Evolutionary conservation across 2,797 vertebrate genomes (phyloP).

Genomic region (Helicolenus hilgendorfi): DNA sequence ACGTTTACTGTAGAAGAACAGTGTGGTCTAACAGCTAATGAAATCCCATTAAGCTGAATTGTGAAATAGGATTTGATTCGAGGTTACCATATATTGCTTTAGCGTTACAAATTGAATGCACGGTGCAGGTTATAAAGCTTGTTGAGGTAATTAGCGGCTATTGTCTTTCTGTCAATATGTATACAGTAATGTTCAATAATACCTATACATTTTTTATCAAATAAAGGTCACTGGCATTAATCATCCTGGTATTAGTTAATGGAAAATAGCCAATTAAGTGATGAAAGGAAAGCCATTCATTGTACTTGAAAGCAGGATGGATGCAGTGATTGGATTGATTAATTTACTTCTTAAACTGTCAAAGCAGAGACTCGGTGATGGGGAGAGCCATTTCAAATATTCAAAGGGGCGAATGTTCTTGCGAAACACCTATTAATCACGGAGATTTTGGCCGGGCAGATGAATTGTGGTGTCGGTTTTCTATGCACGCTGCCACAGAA

Average conservation of each 20-base stretch:
- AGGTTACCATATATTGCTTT: slow-evolving; percentile 22
- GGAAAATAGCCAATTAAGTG: slow-evolving; percentile 75
- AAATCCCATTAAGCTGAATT: slow-evolving; percentile 32
- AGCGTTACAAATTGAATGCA: slow-evolving; percentile 16
- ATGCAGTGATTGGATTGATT: slow-evolving; percentile 82
- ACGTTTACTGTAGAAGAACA: slow-evolving; percentile 1
- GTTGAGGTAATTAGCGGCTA: slow-evolving; percentile 46
- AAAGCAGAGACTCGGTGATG: slow-evolving; percentile 77
- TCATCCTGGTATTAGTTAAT: slow-evolving; percentile 77
- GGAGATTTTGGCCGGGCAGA: slow-evolving; percentile 81
- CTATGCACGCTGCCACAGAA: slow-evolving; percentile 81
- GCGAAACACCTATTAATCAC: slow-evolving; percentile 90
- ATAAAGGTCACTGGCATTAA: slow-evolving; percentile 76
- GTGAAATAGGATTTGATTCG: slow-evolving; percentile 39
- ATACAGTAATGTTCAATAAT: slow-evolving; percentile 55
- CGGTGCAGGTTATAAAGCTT: slow-evolving; percentile 20
- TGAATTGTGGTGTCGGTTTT: slow-evolving; percentile 85
- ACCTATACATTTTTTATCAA: slow-evolving; percentile 54
- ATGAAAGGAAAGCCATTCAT: slow-evolving; percentile 82
- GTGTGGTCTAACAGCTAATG: slow-evolving; percentile 21
- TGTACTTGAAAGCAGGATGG: slow-evolving; percentile 83
- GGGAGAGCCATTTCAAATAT: slow-evolving; percentile 86
- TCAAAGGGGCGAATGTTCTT: slow-evolving; percentile 85
- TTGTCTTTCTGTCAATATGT: slow-evolving; percentile 64
- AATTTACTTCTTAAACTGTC: slow-evolving; percentile 88